Base-by-base conservation (phyloP, 1,140 invertebrate genomes). In the Scylla paramamosain region DNA sequence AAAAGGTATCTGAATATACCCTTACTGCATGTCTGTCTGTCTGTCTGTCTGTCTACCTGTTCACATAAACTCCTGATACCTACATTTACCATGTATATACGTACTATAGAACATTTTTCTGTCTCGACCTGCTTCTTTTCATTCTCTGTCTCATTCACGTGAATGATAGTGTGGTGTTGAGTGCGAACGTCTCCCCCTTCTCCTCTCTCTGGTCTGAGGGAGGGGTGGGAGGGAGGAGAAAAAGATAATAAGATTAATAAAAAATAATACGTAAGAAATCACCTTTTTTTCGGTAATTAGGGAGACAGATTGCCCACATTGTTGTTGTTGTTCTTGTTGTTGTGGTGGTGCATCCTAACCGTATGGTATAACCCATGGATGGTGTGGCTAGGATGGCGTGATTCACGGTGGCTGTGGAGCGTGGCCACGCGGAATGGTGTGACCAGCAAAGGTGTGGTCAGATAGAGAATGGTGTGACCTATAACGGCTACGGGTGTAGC, bases 11-110 rank as follows among this genome's bases (percentile, higher is more conserved):
- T 77, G 67, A 77, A 77, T 77, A 77, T 77, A 77, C 67, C 67
- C 67, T 77, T 77, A 77, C 67, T 77, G 67, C 67, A 77, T 77
- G 67, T 77, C 67, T 77, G 67, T 77, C 67, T 77, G 67, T 77
- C 67, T 77, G 67, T 77, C 67, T 77, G 25, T 77, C 67, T 59
- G 52, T 59, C 52, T 39, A 39, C 39, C 39, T 77, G 67, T 77
- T 77, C 67, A 77, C 67, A 77, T 77, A 77, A 77, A n/a, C 20
- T 77, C 67, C 67, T 77, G 25, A 77, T 77, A 77, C 67, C 67
- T 77, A n/a, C n/a, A 77, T 77, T 77, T 77, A 77, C 25, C 67
- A 77, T 77, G 67, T 77, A 77, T 77, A 77, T 77, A 77, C 16
- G 67, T 77, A 39, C 6, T 39, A 77, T 77, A 77, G 67, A n/a